A percentile compares a stretch with the other conserved stretches of the same genome.
Evolutionary conservation across 2,888 invertebrate genomes (phyloP).

Genomic region (Drosophila leonis): DNA sequence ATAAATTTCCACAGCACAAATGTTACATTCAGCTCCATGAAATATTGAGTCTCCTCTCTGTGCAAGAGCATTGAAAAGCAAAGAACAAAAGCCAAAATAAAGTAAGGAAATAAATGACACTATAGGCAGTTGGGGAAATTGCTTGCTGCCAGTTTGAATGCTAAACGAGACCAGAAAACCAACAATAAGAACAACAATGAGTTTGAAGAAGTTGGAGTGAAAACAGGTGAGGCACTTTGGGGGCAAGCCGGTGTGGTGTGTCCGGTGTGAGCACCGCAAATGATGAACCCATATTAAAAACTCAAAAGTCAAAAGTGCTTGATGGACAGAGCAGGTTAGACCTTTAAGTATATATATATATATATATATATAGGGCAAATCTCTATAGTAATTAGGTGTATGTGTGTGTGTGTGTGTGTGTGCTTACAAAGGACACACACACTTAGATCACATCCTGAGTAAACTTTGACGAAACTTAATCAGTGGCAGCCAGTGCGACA

Average conservation of each 20-base stretch:
- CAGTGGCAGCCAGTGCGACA: conserved; percentile 65
- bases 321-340: conserved; percentile 16
- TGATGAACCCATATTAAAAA: conserved; percentile 60
- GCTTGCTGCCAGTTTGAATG: conserved; percentile 55
- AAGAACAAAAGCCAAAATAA: conserved; percentile 28
- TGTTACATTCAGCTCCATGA: background rate
- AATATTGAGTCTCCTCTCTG: too few relatives aligned
- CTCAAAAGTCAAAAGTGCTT: conserved; percentile 49
- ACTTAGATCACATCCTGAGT: conserved; percentile 48
- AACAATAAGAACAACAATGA: conserved; percentile 13
- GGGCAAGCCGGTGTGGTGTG: conserved; percentile 9
- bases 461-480: conserved; percentile 70
- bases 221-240: conserved; percentile 50
- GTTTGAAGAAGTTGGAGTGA: conserved; percentile 9
- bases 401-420: conserved; percentile 4
- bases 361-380: conserved; percentile 31
- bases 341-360: conserved; percentile 17
- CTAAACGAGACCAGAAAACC: conserved; percentile 50
- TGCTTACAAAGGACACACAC: too few relatives aligned
- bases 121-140: conserved; percentile 54
- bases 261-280: conserved; percentile 44
- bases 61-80: conserved; percentile 5
- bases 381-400: conserved; percentile 73
- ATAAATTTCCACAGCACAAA: background rate
- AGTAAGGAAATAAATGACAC: conserved; percentile 49